phyloP scores from a whole-genome alignment of 2,113 vertebrate genomes.

The Bucco capensis region DNA sequence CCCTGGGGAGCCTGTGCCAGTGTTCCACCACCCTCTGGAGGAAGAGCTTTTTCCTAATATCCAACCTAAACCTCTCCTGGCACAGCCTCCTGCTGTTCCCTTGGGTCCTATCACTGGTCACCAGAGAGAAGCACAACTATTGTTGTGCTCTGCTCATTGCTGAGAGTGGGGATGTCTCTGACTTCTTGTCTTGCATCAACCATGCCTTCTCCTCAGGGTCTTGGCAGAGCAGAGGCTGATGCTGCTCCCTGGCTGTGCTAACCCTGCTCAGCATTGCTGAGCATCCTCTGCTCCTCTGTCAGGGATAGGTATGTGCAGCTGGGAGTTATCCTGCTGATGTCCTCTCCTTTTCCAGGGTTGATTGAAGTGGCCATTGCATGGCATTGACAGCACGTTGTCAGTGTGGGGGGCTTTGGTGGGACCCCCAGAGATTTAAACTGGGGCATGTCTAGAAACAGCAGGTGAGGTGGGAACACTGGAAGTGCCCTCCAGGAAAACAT shows the following conservation, averaged over 20 bases:
- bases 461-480: not conserved
- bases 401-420: not conserved
- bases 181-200: not conserved
- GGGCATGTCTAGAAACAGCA: not conserved
- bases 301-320: fast-evolving
- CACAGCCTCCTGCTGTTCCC: too few relatives aligned
- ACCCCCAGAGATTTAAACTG: not conserved
- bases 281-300: not conserved
- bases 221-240: not conserved
- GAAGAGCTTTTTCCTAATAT: too few relatives aligned
- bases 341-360: not conserved
- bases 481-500: not conserved
- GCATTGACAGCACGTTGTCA: fast-evolving
- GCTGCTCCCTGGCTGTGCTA: not conserved
- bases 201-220: fast-evolving
- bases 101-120: too few relatives aligned
- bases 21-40: too few relatives aligned
- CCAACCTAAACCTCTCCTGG: too few relatives aligned
- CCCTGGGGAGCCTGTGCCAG: too few relatives aligned
- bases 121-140: too few relatives aligned
- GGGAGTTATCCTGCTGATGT: fast-evolving
- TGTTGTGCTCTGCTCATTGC: fast-evolving
- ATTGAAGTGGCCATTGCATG: fast-evolving
- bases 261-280: not conserved
- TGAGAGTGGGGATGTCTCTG: fast-evolving